A percentile compares a stretch with the other conserved stretches of the same genome.
Conservation (phyloP, 37 sponge, comb jelly and placozoan genomes). For the Aplysina aerophoba region DNA sequence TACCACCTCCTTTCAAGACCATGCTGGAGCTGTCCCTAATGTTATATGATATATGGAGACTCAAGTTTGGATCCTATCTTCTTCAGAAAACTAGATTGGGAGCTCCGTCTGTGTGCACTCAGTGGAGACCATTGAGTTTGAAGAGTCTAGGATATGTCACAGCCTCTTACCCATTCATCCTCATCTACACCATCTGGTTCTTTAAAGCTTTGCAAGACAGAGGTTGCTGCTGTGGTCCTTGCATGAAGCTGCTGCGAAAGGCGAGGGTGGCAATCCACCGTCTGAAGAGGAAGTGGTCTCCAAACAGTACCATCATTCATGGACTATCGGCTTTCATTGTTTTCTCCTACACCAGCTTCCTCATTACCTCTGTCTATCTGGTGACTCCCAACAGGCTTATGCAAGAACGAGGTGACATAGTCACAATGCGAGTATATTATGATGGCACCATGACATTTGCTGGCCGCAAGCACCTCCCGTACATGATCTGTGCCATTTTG, state of each 20-base stretch:
- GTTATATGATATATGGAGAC: neutral
- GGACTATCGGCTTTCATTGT: slow-evolving; percentile 9
- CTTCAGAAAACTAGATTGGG: neutral
- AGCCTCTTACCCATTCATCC: slow-evolving; percentile 1
- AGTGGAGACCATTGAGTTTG: neutral
- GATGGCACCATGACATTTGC: neutral
- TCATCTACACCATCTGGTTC: slow-evolving; percentile 9
- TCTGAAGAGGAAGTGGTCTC: slow-evolving; percentile 20
- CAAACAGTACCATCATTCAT: slow-evolving; percentile 26
- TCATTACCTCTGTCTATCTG: neutral
- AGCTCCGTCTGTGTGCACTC: neutral
- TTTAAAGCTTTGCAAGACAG: neutral
- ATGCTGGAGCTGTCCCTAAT: neutral
- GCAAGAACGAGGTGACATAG: neutral
- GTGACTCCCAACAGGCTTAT: neutral
- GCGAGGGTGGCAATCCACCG: neutral
- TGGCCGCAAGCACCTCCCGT: neutral
- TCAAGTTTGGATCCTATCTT: neutral
- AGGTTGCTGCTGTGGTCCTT: slow-evolving; percentile 1
- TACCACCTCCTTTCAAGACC: neutral
- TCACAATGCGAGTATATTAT: neutral
- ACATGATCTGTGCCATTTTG: neutral
- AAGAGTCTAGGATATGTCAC: neutral
- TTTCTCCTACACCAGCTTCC: slow-evolving; percentile 12
- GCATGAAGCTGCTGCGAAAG: neutral